Evolutionary conservation across 35 echinoderm and acorn worm genomes (phyloP), one percentile per base, ranked within the genome.

Genomic region (Lytechinus variegatus): DNA sequence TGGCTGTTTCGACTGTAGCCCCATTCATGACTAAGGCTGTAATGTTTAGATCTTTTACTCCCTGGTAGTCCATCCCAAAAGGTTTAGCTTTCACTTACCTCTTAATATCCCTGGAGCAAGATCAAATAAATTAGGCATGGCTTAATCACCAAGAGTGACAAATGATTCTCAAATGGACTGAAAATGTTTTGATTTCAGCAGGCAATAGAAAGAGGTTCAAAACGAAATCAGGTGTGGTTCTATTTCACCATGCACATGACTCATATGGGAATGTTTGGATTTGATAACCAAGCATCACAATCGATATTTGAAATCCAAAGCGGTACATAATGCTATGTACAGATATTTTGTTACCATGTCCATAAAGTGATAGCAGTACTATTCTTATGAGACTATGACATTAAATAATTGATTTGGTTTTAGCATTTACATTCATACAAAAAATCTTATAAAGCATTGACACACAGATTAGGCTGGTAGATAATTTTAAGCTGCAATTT

Each of bases 61-160:
- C n/a, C n/a, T 79, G 66, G 66, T 79, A 79, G 66, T 14, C 66
- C 19, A 5, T 79, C 66, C 19, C 19, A 5, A 8, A 24, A 16
- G 66, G 21, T 79, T 79, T 24, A 24, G 66, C 66, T 79, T 24
- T 79, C 19, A 4, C n/a, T 79, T 79, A 79, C 66, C 66, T 16
- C 21, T 79, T 79, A 79, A 79, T 79, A 79, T 79, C 66, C 66
- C 66, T n/a, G 66, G 66, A 24, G 66, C 66, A 79, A 79, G 66
- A 79, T 79, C 66, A 79, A 79, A 79, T 79, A 24, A 79, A 79
- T 79, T 79, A 79, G 66, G 66, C 66, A 79, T 16, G 19, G 66
- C 66, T 79, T 79, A 79, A 79, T 79, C 66, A 79, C 66, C 66
- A 79, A 79, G 66, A 24, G 66, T 79, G 66, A 79, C 66, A 79